phyloP scores from a whole-genome alignment of 2,888 invertebrate genomes.

The Sinotaia quadrata region DNA sequence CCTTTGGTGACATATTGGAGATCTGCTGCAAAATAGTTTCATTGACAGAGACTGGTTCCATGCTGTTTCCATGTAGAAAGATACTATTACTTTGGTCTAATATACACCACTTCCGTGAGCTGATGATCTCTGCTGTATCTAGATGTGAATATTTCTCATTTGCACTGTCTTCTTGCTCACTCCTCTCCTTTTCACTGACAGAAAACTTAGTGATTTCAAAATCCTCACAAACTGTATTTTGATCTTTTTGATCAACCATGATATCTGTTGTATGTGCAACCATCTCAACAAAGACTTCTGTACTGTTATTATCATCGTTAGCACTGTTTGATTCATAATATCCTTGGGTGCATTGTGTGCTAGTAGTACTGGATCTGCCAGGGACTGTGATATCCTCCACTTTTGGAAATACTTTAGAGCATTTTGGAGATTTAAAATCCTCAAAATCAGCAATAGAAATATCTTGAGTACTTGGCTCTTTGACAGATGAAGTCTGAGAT shows the following conservation, averaged over 20 bases:
- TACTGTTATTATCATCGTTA: too few relatives aligned
- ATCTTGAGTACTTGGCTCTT: slow-evolving; percentile 11
- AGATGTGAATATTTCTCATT: not conserved
- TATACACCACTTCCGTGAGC: slow-evolving; percentile 17
- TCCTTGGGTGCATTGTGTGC: too few relatives aligned
- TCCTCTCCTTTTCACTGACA: too few relatives aligned
- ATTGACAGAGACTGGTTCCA: not conserved
- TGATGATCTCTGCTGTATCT: not conserved
- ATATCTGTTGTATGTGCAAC: too few relatives aligned
- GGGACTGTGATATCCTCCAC: slow-evolving; percentile 4
- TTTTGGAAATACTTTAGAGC: slow-evolving; percentile 17
- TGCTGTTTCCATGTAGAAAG: slow-evolving; percentile 10
- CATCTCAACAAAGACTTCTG: too few relatives aligned
- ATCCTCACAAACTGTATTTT: too few relatives aligned
- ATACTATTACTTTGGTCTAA: slow-evolving; percentile 24
- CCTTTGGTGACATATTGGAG: slow-evolving; percentile 2
- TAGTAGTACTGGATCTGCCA: slow-evolving; percentile 25
- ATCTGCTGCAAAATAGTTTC: slow-evolving; percentile 5
- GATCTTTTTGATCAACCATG: too few relatives aligned
- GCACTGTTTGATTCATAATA: too few relatives aligned
- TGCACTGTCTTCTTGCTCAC: not conserved
- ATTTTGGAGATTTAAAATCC: slow-evolving; percentile 24
- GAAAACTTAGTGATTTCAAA: too few relatives aligned
- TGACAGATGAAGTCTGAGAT: too few relatives aligned
- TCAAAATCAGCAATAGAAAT: slow-evolving; percentile 2